A percentile compares a stretch with the other conserved stretches of the same genome.
Evolutionary conservation across 2,888 invertebrate genomes (phyloP).

Genomic region (Chironomus tentans): DNA sequence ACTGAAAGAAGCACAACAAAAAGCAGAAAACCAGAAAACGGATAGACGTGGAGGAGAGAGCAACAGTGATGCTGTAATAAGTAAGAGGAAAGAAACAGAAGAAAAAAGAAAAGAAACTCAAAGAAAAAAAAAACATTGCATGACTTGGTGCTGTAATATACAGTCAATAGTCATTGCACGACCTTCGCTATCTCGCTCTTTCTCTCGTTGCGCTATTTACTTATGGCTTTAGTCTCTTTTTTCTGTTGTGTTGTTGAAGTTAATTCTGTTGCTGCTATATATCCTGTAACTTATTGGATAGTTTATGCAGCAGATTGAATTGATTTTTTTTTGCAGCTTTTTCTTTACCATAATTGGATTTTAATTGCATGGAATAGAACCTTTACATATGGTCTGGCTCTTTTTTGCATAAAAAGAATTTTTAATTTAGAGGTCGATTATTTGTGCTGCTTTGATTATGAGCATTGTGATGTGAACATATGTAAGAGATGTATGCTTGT

Average conservation of each 20-base stretch:
- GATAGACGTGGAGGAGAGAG: background rate
- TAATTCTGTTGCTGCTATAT: background rate
- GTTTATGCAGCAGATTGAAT: background rate
- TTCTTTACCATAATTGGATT: background rate
- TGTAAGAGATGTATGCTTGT: too few relatives aligned
- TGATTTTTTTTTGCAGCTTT: background rate
- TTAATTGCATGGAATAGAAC: too few relatives aligned
- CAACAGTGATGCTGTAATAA: slow-evolving; percentile 11
- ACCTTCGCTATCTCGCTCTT: slow-evolving; percentile 1
- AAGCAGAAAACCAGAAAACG: background rate
- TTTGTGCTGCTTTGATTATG: too few relatives aligned
- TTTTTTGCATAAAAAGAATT: too few relatives aligned
- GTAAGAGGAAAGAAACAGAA: background rate
- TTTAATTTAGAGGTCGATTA: too few relatives aligned
- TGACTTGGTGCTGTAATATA: slow-evolving; percentile 1
- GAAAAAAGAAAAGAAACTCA: background rate
- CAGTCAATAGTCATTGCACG: slow-evolving; percentile 2
- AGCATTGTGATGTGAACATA: too few relatives aligned
- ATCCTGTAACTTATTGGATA: background rate
- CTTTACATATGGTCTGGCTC: too few relatives aligned
- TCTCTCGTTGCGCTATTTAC: background rate
- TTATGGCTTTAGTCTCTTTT: background rate
- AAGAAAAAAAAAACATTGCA: background rate
- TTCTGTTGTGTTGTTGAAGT: background rate
- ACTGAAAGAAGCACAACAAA: background rate